Conservation (phyloP, 2,113 vertebrate species). For the Macrotis lagotis region DNA sequence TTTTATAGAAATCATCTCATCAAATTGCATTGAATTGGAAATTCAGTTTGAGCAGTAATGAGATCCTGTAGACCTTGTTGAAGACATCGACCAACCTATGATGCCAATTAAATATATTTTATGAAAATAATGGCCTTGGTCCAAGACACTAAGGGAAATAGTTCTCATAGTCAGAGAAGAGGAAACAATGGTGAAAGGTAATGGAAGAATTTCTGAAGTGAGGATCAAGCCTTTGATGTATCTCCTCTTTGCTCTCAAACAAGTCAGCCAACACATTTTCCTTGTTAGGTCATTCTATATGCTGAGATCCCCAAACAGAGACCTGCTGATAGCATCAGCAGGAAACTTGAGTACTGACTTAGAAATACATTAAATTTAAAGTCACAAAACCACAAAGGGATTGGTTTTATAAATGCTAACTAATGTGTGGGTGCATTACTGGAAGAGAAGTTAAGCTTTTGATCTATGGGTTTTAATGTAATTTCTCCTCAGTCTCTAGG, state of each 20-base stretch:
- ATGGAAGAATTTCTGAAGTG: neutral
- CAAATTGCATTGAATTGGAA: neutral
- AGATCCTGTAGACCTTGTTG: neutral
- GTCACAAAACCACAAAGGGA: slow-evolving; percentile 11
- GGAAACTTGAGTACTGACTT: neutral
- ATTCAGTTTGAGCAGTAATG: slow-evolving; percentile 17
- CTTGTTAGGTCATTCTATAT: neutral
- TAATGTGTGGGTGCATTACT: slow-evolving; percentile 12
- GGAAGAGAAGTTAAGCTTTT: slow-evolving; percentile 30
- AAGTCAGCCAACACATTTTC: neutral
- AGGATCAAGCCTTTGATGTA: neutral
- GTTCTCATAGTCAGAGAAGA: neutral
- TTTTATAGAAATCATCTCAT: neutral
- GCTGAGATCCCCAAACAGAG: neutral
- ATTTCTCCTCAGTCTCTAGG: slow-evolving; percentile 45
- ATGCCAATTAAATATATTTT: neutral
- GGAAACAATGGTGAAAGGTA: neutral
- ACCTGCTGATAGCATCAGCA: neutral
- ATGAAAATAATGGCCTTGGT: neutral
- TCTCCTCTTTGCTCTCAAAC: neutral
- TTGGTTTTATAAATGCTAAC: neutral
- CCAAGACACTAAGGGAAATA: neutral
- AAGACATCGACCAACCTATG: neutral
- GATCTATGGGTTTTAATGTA: slow-evolving; percentile 43
- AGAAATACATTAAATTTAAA: slow-evolving; percentile 31